phyloP scores from a whole-genome alignment of 2,797 vertebrate genomes.

The Psittacula derbiana region DNA sequence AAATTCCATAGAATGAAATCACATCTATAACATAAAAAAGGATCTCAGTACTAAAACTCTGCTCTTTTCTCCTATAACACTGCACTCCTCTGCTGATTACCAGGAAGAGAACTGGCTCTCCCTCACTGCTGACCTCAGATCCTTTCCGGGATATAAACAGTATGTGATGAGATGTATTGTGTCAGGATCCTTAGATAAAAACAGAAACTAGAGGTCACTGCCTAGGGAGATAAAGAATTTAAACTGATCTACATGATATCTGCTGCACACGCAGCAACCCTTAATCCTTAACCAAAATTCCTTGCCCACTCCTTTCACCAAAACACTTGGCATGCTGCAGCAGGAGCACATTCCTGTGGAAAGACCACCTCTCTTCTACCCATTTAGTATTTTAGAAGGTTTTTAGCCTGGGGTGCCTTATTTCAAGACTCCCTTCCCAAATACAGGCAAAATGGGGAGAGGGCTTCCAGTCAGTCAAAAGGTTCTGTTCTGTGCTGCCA shows the following conservation, averaged over 20 bases:
- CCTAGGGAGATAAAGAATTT: conserved; percentile 14
- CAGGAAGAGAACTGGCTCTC: not conserved
- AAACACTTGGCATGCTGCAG: not conserved
- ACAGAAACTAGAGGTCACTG: not conserved
- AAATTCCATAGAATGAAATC: not conserved
- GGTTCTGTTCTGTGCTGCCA: not conserved
- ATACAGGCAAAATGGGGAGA: not conserved
- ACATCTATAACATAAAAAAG: not conserved
- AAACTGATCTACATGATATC: not conserved
- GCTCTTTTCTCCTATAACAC: not conserved
- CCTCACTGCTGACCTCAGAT: conserved; percentile 28
- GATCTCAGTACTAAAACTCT: not conserved
- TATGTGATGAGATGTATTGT: conserved; percentile 18
- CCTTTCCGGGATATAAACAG: conserved; percentile 36
- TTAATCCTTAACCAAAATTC: not conserved
- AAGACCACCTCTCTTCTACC: not conserved
- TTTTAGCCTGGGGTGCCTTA: not conserved
- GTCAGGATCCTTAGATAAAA: conserved; percentile 23
- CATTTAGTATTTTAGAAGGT: not conserved
- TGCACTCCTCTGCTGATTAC: not conserved
- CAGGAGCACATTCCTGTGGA: not conserved
- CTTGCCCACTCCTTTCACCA: not conserved
- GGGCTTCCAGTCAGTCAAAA: not conserved
- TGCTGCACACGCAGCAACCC: not conserved
- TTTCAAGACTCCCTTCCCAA: not conserved